Percentiles rank a stretch among this genome's conserved stretches.
Evolutionary conservation across 2,797 vertebrate genomes (phyloP).

Genomic region (Taeniopygia guttata): DNA sequence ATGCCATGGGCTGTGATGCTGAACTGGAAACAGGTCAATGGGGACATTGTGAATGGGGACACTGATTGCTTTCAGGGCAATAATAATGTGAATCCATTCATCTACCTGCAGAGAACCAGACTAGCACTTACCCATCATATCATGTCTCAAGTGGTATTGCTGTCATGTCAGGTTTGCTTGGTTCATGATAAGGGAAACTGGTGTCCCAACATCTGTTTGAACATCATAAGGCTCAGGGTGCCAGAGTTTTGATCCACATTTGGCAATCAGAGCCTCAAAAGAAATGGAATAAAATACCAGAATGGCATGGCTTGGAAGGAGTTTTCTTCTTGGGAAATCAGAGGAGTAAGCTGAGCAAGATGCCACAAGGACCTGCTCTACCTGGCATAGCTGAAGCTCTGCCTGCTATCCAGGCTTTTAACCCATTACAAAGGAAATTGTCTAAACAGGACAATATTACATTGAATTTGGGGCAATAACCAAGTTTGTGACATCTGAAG

Average conservation of each 20-base stretch:
- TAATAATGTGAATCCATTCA: conserved; percentile 59
- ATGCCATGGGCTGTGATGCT: not conserved
- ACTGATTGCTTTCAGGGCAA: conserved; percentile 54
- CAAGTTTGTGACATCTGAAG: not conserved
- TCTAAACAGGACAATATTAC: not conserved
- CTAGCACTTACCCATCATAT: not conserved
- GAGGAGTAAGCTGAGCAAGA: not conserved
- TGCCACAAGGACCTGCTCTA: not conserved
- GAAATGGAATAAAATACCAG: not conserved
- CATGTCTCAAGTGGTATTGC: not conserved
- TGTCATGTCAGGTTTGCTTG: not conserved
- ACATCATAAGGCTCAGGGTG: not conserved
- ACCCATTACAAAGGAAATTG: not conserved
- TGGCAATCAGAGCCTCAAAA: not conserved
- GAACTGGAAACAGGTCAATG: conserved; percentile 59
- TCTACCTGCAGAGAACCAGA: conserved; percentile 24
- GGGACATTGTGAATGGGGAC: not conserved
- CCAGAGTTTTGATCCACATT: not conserved
- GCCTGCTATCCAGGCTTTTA: not conserved
- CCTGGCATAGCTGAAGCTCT: not conserved
- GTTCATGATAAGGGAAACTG: not conserved
- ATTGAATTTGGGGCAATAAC: not conserved
- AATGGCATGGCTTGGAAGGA: not conserved
- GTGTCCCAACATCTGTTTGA: not conserved
- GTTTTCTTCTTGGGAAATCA: not conserved